phyloP scores from a whole-genome alignment of 2,113 vertebrate genomes.

The Dipodomys merriami region DNA sequence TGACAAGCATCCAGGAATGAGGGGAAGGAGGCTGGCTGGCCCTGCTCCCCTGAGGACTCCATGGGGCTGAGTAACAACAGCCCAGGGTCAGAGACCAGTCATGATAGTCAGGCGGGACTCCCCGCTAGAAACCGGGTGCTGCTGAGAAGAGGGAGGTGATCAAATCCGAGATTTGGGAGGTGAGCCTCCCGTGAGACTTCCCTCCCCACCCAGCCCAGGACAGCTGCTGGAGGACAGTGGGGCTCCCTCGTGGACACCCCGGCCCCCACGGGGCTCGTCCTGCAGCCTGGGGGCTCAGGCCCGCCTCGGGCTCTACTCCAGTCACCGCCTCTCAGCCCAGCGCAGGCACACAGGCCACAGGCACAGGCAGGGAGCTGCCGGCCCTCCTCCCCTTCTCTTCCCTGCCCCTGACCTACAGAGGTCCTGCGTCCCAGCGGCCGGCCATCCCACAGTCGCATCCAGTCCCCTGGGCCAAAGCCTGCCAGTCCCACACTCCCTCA shows the following conservation, averaged over 20 bases:
- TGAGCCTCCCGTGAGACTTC: not conserved
- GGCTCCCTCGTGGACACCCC: not conserved
- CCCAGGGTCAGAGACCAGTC: no score
- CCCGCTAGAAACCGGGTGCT: no score
- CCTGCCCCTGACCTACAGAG: not conserved
- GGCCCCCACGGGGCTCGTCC: not conserved
- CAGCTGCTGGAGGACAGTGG: not conserved
- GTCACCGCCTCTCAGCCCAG: not conserved
- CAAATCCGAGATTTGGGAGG: not conserved
- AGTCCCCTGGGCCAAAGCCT: not conserved
- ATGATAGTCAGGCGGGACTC: no score
- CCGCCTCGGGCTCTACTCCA: not conserved
- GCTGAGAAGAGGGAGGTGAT: not conserved
- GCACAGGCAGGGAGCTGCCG: no score
- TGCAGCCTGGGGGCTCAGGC: not conserved
- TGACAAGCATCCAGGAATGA: no score
- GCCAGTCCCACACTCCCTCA: not conserved
- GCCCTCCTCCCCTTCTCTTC: no score
- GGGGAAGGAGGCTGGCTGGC: no score
- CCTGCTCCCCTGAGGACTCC: no score
- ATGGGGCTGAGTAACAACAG: no score
- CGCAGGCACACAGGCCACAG: no score
- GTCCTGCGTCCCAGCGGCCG: not conserved
- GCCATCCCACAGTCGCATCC: not conserved
- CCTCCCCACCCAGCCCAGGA: not conserved